Percentiles rank a stretch among this genome's conserved stretches.
These are phyloP conservation scores for Mohoua ochrocephala DNA, from an alignment of 2,113 vertebrate genomes.

Conservation along the genomic window DNA sequence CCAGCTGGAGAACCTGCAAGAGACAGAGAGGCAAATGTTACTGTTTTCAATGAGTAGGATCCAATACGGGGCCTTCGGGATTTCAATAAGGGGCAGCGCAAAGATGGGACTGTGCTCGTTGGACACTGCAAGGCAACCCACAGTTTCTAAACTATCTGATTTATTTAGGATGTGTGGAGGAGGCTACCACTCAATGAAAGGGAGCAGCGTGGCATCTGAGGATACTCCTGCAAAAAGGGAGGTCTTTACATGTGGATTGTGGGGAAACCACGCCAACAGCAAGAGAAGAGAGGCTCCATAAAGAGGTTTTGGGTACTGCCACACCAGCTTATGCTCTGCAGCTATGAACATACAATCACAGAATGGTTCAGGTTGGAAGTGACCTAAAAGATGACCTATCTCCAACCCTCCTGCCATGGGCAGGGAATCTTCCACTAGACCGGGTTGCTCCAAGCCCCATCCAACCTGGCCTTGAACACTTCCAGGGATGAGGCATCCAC, in stretches of 20 bases:
- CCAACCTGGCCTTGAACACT: neutral
- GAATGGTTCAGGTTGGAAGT: neutral
- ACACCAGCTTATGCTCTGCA: neutral
- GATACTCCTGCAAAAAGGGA: neutral
- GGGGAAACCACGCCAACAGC: neutral
- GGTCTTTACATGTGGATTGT: neutral
- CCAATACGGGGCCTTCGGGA: neutral
- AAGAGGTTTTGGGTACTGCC: neutral
- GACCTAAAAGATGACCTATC: neutral
- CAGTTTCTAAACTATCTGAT: neutral
- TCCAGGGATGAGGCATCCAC: neutral
- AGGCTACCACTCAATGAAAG: neutral
- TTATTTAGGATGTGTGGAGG: neutral
- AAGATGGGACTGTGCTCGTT: fast-evolving
- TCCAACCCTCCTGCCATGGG: neutral
- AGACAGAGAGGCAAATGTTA: neutral
- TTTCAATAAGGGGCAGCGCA: neutral
- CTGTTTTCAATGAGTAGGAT: neutral
- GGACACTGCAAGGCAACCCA: neutral
- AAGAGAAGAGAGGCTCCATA: neutral
- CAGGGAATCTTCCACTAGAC: neutral
- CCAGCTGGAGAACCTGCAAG: constrained; percentile 90
- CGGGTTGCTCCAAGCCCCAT: neutral
- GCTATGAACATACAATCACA: neutral
- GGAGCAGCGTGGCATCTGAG: neutral